A percentile compares a stretch with the other conserved stretches of the same genome.
Conservation (phyloP, 2,888 invertebrate genomes). For the Aspidiotus rigidus region DNA sequence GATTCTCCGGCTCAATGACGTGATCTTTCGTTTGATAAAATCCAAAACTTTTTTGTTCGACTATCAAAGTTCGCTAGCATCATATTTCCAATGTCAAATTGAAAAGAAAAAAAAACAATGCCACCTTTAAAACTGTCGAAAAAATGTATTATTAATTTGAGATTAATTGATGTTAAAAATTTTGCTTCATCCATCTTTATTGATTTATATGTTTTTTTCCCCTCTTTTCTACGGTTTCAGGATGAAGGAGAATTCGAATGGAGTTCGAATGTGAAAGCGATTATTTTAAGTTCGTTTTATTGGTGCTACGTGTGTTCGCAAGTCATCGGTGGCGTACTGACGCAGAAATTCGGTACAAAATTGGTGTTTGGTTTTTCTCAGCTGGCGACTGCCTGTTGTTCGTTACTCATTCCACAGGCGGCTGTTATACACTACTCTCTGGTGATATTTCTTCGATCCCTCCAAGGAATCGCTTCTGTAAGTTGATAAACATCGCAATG, state of each 20-base stretch:
- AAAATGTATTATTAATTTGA: too few relatives aligned
- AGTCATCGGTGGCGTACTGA: slow-evolving; percentile 58
- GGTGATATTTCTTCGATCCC: slow-evolving; percentile 54
- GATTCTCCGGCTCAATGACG: too few relatives aligned
- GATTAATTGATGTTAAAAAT: not conserved
- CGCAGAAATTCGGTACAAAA: slow-evolving; percentile 62
- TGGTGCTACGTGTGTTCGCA: slow-evolving; percentile 65
- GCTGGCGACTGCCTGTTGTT: slow-evolving; percentile 57
- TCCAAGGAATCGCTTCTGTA: slow-evolving; percentile 61
- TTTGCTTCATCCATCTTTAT: not conserved
- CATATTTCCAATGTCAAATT: too few relatives aligned
- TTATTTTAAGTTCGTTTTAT: slow-evolving; percentile 59
- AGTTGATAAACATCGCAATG: slow-evolving; percentile 39
- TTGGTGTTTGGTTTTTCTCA: slow-evolving; percentile 62
- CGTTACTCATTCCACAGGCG: slow-evolving; percentile 56
- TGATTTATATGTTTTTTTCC: not conserved
- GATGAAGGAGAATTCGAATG: slow-evolving; percentile 54
- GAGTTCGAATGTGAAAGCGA: slow-evolving; percentile 55
- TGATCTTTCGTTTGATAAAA: too few relatives aligned
- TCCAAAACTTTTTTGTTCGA: too few relatives aligned
- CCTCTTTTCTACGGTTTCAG: slow-evolving; percentile 39
- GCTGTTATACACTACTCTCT: slow-evolving; percentile 53
- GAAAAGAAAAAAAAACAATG: too few relatives aligned
- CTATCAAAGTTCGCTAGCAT: too few relatives aligned
- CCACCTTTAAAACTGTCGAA: too few relatives aligned